Evolutionary conservation across 1,140 invertebrate species (phyloP).

Genomic region (Drosophila micromelanica): DNA sequence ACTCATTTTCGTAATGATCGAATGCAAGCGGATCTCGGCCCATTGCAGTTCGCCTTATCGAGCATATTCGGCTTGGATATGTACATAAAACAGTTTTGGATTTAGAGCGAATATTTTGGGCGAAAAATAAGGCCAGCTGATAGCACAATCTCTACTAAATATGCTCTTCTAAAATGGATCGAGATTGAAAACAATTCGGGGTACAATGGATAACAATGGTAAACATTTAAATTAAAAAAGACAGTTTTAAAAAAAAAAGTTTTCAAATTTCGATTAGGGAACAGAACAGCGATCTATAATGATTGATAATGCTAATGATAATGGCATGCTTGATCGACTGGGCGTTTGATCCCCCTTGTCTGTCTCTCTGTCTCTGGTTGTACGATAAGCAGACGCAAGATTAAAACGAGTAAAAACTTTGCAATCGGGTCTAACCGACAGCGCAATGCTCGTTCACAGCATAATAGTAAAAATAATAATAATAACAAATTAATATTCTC

Average conservation of each 20-base stretch:
- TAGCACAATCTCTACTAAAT: not conserved
- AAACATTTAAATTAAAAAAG: too few species aligned
- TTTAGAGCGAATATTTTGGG: slow-evolving; percentile 17
- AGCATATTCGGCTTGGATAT: not conserved
- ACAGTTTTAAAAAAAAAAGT: too few species aligned
- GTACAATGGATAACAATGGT: too few species aligned
- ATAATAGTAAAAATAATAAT: too few species aligned
- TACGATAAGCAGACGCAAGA: not conserved
- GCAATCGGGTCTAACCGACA: too few species aligned
- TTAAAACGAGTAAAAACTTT: not conserved
- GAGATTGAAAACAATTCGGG: too few species aligned
- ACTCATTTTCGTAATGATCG: slow-evolving; percentile 27
- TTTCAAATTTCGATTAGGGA: too few species aligned
- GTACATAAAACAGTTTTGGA: not conserved
- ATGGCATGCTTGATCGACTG: not conserved
- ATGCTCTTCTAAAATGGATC: too few species aligned
- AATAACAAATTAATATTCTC: too few species aligned
- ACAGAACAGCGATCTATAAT: too few species aligned
- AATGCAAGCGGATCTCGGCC: not conserved
- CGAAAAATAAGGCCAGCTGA: slow-evolving; percentile 13
- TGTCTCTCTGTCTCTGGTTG: not conserved
- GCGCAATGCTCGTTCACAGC: too few species aligned
- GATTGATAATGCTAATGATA: too few species aligned
- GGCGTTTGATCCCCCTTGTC: slow-evolving; percentile 2
- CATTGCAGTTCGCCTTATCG: slow-evolving; percentile 30